phyloP scores from a whole-genome alignment of 2,888 invertebrate species.

The Oxyteleia sp. region DNA sequence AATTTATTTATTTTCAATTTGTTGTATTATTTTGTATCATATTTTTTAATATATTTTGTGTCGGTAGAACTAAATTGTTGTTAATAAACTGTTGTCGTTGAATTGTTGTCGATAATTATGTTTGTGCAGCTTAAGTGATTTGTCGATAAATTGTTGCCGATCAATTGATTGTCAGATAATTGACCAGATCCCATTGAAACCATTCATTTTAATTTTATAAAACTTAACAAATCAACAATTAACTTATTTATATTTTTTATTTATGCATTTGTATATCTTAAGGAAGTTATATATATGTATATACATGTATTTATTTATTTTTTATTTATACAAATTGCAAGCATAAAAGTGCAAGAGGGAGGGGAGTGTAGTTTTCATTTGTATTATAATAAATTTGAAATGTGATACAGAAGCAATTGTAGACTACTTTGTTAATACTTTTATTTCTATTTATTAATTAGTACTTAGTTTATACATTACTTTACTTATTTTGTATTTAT shows the following conservation, averaged over 20 bases:
- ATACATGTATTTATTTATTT: conserved; percentile 9
- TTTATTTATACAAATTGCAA: not conserved
- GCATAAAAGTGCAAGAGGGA: not conserved
- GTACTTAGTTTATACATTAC: not conserved
- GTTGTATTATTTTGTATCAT: too few relatives aligned
- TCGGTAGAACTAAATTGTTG: too few relatives aligned
- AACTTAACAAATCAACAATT: not conserved
- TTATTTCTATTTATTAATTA: not conserved
- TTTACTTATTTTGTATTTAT: not conserved
- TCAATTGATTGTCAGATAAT: too few relatives aligned
- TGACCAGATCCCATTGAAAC: too few relatives aligned
- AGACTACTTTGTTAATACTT: not conserved
- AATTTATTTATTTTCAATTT: too few relatives aligned
- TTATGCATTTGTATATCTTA: conserved; percentile 3
- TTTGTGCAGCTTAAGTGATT: too few relatives aligned
- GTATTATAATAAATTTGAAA: conserved; percentile 6
- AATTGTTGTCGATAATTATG: too few relatives aligned
- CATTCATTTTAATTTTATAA: conserved; percentile 3
- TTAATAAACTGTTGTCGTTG: too few relatives aligned
- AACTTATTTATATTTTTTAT: conserved; percentile 1
- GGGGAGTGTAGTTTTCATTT: not conserved
- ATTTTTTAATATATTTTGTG: too few relatives aligned
- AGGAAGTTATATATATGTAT: not conserved
- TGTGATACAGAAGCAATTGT: not conserved
- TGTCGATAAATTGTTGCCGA: too few relatives aligned